Evolutionary conservation across 2,888 invertebrate species (phyloP), one percentile per base, ranked within the genome.

Genomic region (Lomographa bimaculata): DNA sequence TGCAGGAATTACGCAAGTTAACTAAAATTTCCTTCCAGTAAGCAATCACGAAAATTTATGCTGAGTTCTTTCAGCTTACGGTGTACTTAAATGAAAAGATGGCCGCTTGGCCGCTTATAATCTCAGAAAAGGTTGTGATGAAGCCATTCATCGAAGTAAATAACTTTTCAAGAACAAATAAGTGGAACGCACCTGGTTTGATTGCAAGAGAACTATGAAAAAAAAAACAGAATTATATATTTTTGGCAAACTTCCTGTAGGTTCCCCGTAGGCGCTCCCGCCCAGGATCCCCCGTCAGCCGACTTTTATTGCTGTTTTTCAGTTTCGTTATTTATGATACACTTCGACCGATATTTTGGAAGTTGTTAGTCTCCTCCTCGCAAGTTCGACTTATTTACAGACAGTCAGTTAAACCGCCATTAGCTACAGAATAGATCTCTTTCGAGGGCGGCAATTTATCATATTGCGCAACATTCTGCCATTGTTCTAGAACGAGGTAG

Each of bases 291-390:
- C 29, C 19, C 10, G 17, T 8, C 28, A 14, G 25, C 25, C 7
- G 8, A 11, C 12, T 16, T 41, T 41, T 46, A 50, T 50, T 38
- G 43, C 29, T 39, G 41, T 44, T 43, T 19, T 41, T 35, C 35
- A 41, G 40, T 46, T 33, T 17, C 33, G 33, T 47, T 51, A 45
- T 47, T 51, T 51, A 48, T 28, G 47, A 39, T 39, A 20, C 23
- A 29, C 26, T 24, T 41, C 37, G 26, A 6, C 30, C 12, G 18
- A 44, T 38, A 33, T 32, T 35, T 33, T 7, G 35, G 11, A 23
- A 41, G 29, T 18, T 24, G 37, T 19, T 30, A 38, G 37, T 35
- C 32, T 16, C 41, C 19, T n/a, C 10, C 4, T 19, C 29, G 40
- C 19, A 17, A 16, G 11, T 21, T 44, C 17, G 38, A 21, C 24